Percentiles rank a stretch among this genome's conserved stretches.
Conservation (phyloP, 2,113 vertebrate genomes). For the Arvicanthis niloticus region DNA sequence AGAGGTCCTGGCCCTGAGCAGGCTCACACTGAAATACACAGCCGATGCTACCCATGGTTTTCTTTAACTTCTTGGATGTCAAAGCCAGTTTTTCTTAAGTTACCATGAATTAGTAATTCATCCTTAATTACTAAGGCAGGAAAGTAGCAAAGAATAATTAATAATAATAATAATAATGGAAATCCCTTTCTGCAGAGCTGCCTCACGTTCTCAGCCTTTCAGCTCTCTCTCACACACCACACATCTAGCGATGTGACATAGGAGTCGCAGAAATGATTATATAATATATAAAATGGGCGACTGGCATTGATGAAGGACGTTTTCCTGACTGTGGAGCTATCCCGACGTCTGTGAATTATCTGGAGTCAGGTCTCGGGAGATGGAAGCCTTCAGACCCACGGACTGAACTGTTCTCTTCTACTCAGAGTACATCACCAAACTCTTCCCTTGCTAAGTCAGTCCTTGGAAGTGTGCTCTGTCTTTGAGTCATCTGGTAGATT, state of each 20-base stretch:
- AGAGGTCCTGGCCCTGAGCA: constrained; percentile 56
- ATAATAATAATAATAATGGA: not conserved
- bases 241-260: not conserved
- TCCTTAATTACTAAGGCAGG: constrained; percentile 34
- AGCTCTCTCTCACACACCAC: not conserved
- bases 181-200: not conserved
- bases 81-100: constrained; percentile 51
- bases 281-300: not conserved
- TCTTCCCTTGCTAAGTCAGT: not conserved
- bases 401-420: not conserved
- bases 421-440: not conserved
- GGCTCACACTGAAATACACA: constrained; percentile 30
- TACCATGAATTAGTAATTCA: constrained; percentile 34
- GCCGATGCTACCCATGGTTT: constrained; percentile 21
- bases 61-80: constrained; percentile 59
- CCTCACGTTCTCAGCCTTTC: constrained; percentile 34
- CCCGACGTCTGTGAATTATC: not conserved
- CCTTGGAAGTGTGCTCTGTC: constrained; percentile 36
- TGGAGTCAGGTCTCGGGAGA: not conserved
- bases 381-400: not conserved
- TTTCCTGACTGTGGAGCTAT: not conserved
- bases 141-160: not conserved
- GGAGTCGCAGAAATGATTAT: constrained; percentile 17
- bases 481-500: constrained; percentile 7
- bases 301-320: not conserved